phyloP scores from a whole-genome alignment of 2,113 vertebrate species.

The Tylochromis polylepis region DNA sequence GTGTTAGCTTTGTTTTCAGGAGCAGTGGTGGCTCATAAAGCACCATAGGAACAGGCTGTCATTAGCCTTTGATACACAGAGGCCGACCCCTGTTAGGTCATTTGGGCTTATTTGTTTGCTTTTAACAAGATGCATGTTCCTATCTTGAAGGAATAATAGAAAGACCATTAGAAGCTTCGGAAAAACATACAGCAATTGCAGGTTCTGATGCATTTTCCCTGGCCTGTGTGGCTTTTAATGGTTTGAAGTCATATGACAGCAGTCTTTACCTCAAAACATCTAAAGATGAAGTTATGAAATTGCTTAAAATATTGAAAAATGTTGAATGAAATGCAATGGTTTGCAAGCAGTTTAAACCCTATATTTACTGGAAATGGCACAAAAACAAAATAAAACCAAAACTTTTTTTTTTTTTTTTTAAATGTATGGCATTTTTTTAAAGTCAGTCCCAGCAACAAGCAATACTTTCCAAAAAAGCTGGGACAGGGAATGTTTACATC shows the following conservation, averaged over 20 bases:
- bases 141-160: constrained; percentile 29
- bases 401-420: background rate
- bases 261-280: background rate
- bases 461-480: background rate
- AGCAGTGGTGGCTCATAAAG: constrained; percentile 4
- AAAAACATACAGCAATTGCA: background rate
- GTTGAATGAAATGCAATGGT: background rate
- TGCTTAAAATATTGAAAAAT: background rate
- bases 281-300: background rate
- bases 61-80: constrained; percentile 29
- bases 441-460: background rate
- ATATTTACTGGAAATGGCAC: background rate
- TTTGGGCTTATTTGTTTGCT: constrained; percentile 41
- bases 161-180: background rate
- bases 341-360: background rate
- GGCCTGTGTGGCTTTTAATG: background rate
- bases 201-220: constrained; percentile 14
- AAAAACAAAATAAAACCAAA: background rate
- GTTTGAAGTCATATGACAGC: background rate
- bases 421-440: background rate
- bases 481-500: background rate
- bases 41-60: constrained; percentile 8
- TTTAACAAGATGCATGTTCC: background rate
- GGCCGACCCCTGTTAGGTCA: constrained; percentile 13
- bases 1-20: constrained; percentile 31